Evolutionary conservation across 2,113 vertebrate genomes (phyloP).

Genomic region (Sinocyclocheilus rhinocerous): DNA sequence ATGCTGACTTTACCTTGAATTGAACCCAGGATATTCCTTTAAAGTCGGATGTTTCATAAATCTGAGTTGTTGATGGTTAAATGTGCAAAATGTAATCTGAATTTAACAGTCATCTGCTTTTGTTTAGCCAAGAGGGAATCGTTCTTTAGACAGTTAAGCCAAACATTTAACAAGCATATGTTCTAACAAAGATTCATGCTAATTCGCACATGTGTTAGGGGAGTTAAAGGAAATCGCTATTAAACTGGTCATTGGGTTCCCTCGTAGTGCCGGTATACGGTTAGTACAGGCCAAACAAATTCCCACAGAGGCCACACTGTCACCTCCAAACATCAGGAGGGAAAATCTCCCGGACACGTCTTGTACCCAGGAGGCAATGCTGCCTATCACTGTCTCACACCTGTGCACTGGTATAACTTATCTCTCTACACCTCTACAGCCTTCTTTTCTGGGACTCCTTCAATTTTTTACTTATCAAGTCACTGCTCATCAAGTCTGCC

Average conservation of each 20-base stretch:
- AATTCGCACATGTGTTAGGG: not conserved
- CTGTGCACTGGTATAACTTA: slow-evolving; percentile 58
- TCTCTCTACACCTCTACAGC: slow-evolving; percentile 53
- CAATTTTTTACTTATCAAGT: slow-evolving; percentile 59
- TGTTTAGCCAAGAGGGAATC: no score
- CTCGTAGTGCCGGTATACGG: not conserved
- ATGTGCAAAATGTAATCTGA: no score
- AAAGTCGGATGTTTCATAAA: no score
- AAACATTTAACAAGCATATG: not conserved
- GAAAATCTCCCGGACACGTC: slow-evolving; percentile 48
- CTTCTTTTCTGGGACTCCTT: slow-evolving; percentile 50
- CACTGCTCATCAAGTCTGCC: slow-evolving; percentile 44
- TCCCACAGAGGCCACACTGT: slow-evolving; percentile 44
- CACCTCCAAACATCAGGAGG: slow-evolving; percentile 18
- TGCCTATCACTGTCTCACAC: slow-evolving; percentile 60
- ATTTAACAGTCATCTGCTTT: no score
- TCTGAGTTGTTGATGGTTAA: no score
- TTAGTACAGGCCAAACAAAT: slow-evolving; percentile 42
- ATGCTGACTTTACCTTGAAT: no score
- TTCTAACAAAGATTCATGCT: slow-evolving; percentile 18
- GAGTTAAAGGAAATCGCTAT: slow-evolving; percentile 20
- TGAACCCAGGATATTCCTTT: no score
- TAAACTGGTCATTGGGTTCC: slow-evolving; percentile 10
- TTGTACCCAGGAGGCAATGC: slow-evolving; percentile 52
- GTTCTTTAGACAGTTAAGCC: not conserved